These are phyloP conservation scores for Remorina albescens DNA, from an alignment of 2,797 vertebrate species.

Conservation along the genomic window DNA sequence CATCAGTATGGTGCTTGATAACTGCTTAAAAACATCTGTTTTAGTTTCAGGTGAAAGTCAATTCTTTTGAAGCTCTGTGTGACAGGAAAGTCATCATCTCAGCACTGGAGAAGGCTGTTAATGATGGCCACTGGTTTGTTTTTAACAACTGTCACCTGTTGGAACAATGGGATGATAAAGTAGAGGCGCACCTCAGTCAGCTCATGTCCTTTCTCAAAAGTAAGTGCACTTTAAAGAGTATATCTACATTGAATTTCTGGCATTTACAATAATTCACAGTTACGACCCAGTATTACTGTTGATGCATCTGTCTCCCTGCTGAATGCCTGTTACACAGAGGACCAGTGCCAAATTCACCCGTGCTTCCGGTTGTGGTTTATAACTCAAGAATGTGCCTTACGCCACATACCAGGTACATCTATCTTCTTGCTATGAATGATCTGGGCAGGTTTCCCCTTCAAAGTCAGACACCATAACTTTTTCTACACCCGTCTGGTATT, in stretches of 20 bases:
- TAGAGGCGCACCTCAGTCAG: slow-evolving; percentile 69
- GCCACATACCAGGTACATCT: slow-evolving; percentile 85
- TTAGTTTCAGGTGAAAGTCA: slow-evolving; percentile 77
- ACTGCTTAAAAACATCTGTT: slow-evolving; percentile 16
- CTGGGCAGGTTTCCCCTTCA: neutral
- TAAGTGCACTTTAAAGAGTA: slow-evolving; percentile 30
- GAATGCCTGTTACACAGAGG: slow-evolving; percentile 21
- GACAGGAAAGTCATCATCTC: slow-evolving; percentile 67
- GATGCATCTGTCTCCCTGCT: neutral
- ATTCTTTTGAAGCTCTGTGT: slow-evolving; percentile 78
- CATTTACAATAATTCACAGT: neutral
- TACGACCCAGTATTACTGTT: neutral
- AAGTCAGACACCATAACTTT: neutral
- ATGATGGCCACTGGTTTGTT: slow-evolving; percentile 88
- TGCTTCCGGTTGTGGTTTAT: slow-evolving; percentile 89
- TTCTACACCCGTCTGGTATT: neutral
- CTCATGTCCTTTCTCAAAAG: slow-evolving; percentile 66
- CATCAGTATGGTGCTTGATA: neutral
- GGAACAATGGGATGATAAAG: slow-evolving; percentile 80
- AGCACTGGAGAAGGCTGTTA: slow-evolving; percentile 71
- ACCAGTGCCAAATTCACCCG: slow-evolving; percentile 54
- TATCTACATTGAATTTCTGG: neutral
- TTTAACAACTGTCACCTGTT: slow-evolving; percentile 88
- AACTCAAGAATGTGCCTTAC: slow-evolving; percentile 66
- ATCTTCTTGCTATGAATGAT: neutral